Base-by-base conservation (phyloP, 2,797 vertebrate species). In the Pyrocephalus nanus region DNA sequence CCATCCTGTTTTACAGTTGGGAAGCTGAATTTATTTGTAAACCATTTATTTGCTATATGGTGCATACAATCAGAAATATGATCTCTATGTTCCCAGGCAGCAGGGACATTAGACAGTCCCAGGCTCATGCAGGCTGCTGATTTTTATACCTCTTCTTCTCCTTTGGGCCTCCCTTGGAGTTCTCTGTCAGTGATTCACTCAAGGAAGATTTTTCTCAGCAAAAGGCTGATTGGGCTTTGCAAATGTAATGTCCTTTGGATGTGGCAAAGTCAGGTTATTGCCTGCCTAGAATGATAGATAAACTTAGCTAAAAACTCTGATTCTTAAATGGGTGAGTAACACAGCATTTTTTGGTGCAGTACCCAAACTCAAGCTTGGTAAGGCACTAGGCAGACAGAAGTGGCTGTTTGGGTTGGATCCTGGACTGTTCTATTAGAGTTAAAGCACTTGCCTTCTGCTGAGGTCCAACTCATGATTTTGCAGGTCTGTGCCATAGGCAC, bases 311-410 rank as follows among this genome's bases (percentile, higher is more conserved):
- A 86, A 73, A 57, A 4, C 26, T 78, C 65, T 45, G 23, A 69
- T n/a, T 47, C 27, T 70, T 45, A 27, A 75, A 51, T 29, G 40
- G 55, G 5, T 85, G 62, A 78, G 62, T 67, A 84, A 73, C 36
- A 26, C 0, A 16, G 15, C 19, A 6, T 0, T 2, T 62, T 54
- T 77, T 61, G 27, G 30, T 42, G 2, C 11, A n/a, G 5, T 34
- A 72, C 21, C 10, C 42, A 45, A 81, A 69, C 25, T 60, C 22
- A 36, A 57, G 38, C 58, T 91, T 47, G 10, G 20, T 61, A 36
- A 81, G 29, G 54, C 2, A 3, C 25, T 62, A 79, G 48, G 25
- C 12, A 65, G 48, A 22, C 53, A 71, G 83, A 93, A 83, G 12
- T 32, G 51, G 45, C 16, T 10, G 50, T 88, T 85, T 75, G 36